Evolutionary conservation across 2,113 vertebrate genomes (phyloP), one percentile per base, ranked within the genome.

Genomic region (Lagopus leucura): DNA sequence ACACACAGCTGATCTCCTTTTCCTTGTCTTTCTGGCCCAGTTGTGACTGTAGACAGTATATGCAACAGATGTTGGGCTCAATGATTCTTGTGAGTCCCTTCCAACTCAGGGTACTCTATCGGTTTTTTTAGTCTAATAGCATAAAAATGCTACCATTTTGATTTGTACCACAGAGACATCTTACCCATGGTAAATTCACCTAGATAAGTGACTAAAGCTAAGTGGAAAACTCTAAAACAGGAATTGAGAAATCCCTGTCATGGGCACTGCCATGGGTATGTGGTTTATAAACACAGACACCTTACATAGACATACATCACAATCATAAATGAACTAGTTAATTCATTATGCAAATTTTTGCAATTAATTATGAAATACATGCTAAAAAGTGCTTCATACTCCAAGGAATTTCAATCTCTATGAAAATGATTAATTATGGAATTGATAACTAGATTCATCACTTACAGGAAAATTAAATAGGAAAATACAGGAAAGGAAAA

Each of bases 341-440:
- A 86, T 75, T 91, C 11, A 72, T 86, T 90, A 88, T 45, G 66
- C 43, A 83, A 77, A 84, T 94, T 83, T 83, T 91, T 84, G 76
- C 71, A 84, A 45, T 52, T 91, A 82, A 90, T 90, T 95, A 69
- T 32, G 91, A 88, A 92, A 88, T 55, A 88, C 17, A 81, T 86
- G 67, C 48, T 78, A 90, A 90, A 38, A 28, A 84, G 42, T 66
- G 11, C 40, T 86, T 84, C 76, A 79, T 75, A 88, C 71, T 95
- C 70, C 27, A 75, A 84, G n/a, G 48, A 54, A 91, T 91, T 94
- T 91, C 86, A 42, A 90, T 83, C 7, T 78, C 47, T 38, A 40
- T 69, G 48, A 70, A 89, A 81, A 92, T 75, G 0, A 91, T 69
- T 79, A 90, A 90, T 60, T 79, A 60, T 6, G 48, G 61, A 94